A percentile compares a stretch with the other conserved stretches of the same genome.
Evolutionary conservation across 2,113 vertebrate species (phyloP).

Genomic region (Oryzias woworae): DNA sequence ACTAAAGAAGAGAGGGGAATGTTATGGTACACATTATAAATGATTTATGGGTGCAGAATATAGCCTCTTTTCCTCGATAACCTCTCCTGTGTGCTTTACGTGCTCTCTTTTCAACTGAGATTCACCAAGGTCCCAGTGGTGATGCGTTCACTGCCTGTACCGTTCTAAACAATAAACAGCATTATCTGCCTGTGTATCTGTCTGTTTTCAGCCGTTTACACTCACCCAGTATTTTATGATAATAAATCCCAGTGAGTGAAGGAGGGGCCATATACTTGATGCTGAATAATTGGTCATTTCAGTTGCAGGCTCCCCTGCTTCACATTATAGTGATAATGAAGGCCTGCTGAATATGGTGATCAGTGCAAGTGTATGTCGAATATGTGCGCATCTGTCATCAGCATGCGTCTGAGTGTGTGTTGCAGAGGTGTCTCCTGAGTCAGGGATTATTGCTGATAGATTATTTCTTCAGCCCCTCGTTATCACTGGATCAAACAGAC

Average conservation of each 20-base stretch:
- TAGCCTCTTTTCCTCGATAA: slow-evolving; percentile 65
- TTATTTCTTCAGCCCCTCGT: slow-evolving; percentile 78
- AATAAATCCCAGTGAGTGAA: slow-evolving; percentile 67
- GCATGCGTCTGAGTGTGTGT: slow-evolving; percentile 44
- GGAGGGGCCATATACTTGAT: slow-evolving; percentile 63
- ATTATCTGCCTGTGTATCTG: slow-evolving; percentile 59
- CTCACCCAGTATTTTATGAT: slow-evolving; percentile 57
- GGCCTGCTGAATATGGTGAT: slow-evolving; percentile 91
- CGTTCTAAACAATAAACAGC: slow-evolving; percentile 67
- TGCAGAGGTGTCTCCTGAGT: slow-evolving; percentile 72
- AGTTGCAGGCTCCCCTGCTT: slow-evolving; percentile 71
- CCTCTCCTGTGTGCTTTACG: slow-evolving; percentile 62
- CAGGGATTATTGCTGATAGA: slow-evolving; percentile 79
- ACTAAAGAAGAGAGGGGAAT: slow-evolving; percentile 71
- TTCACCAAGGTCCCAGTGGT: slow-evolving; percentile 56
- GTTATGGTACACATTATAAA: slow-evolving; percentile 73
- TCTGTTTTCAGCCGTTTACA: slow-evolving; percentile 55
- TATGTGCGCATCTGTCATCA: slow-evolving; percentile 68
- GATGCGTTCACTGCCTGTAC: slow-evolving; percentile 46
- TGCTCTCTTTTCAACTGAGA: slow-evolving; percentile 51
- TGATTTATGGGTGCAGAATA: slow-evolving; percentile 64
- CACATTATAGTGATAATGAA: slow-evolving; percentile 78
- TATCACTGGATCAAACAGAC: slow-evolving; percentile 78
- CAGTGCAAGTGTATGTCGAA: slow-evolving; percentile 56
- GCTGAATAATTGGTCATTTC: slow-evolving; percentile 78